Evolutionary conservation across 2,113 vertebrate species (phyloP).

Genomic region (Pterocles gutturalis): DNA sequence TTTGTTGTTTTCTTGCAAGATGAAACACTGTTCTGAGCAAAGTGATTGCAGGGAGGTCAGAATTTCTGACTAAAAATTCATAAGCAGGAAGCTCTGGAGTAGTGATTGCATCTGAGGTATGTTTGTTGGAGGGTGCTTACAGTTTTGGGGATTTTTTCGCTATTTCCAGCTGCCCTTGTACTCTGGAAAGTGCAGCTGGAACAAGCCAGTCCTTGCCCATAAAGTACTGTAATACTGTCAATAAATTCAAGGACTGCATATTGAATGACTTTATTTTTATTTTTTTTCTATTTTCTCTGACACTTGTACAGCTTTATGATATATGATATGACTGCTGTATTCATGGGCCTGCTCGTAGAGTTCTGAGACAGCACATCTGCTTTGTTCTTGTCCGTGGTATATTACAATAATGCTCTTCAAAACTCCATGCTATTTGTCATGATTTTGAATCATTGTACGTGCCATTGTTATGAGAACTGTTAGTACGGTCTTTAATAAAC

Average conservation of each 20-base stretch:
- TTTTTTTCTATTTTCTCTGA: slow-evolving; percentile 59
- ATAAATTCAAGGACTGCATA: slow-evolving; percentile 52
- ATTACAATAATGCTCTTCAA: slow-evolving; percentile 7
- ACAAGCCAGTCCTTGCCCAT: slow-evolving; percentile 46
- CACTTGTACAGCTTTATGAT: slow-evolving; percentile 60
- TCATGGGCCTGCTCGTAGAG: slow-evolving; percentile 53
- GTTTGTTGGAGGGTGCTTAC: slow-evolving; percentile 6
- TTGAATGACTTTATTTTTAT: slow-evolving; percentile 8
- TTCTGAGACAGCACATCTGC: slow-evolving; percentile 51
- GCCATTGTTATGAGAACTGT: slow-evolving; percentile 73
- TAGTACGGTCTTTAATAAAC: slow-evolving; percentile 80
- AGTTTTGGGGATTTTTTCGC: slow-evolving; percentile 45
- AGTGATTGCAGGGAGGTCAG: slow-evolving; percentile 38
- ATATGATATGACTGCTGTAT: slow-evolving; percentile 37
- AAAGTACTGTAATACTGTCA: slow-evolving; percentile 62
- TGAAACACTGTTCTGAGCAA: slow-evolving; percentile 37
- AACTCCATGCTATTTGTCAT: slow-evolving; percentile 45
- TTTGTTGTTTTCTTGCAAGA: slow-evolving; percentile 57
- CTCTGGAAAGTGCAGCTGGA: slow-evolving; percentile 39
- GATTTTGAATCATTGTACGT: slow-evolving; percentile 74
- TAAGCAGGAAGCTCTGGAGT: neutral
- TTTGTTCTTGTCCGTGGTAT: slow-evolving; percentile 40
- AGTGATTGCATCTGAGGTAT: neutral
- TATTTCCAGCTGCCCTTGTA: slow-evolving; percentile 47
- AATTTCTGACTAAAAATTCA: slow-evolving; percentile 14